Evolutionary conservation across 1,140 invertebrate species (phyloP).

Genomic region (Theocolax elegans): DNA sequence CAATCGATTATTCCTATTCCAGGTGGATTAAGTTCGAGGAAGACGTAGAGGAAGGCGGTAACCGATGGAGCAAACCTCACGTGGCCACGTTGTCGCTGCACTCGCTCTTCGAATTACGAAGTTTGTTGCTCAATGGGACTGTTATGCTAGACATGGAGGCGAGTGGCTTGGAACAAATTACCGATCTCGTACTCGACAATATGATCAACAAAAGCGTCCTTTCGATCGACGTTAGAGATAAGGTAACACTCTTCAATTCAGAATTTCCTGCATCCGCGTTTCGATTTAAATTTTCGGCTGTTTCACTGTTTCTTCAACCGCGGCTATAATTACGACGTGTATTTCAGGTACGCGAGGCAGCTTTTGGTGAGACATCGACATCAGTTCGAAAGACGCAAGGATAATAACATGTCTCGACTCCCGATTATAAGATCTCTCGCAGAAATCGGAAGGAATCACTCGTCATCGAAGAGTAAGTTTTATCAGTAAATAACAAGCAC

Average conservation of each 20-base stretch:
- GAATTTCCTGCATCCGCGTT: too few species aligned
- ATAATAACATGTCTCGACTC: constrained; percentile 83
- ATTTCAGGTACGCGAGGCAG: constrained; percentile 80
- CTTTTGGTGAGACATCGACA: constrained; percentile 92
- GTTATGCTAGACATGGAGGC: constrained; percentile 94
- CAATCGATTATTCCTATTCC: background rate
- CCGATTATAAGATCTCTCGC: constrained; percentile 95
- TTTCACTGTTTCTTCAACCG: constrained; percentile 33
- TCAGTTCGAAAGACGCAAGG: constrained; percentile 89
- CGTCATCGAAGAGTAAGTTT: constrained; percentile 93
- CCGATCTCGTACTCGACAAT: constrained; percentile 91
- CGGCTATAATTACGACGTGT: background rate
- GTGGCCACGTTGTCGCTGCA: constrained; percentile 92
- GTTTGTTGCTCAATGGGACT: constrained; percentile 87
- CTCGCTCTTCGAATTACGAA: constrained; percentile 89
- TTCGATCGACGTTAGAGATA: constrained; percentile 80
- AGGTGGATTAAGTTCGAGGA: constrained; percentile 97
- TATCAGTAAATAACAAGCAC: background rate
- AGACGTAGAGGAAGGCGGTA: constrained; percentile 93
- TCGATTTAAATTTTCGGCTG: too few species aligned
- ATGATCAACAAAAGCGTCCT: constrained; percentile 87
- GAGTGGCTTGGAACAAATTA: constrained; percentile 83
- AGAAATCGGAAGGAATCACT: constrained; percentile 96
- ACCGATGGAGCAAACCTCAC: constrained; percentile 94
- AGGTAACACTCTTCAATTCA: too few species aligned